Conservation (phyloP, 1,140 invertebrate species). For the Drosophila subobscura region DNA sequence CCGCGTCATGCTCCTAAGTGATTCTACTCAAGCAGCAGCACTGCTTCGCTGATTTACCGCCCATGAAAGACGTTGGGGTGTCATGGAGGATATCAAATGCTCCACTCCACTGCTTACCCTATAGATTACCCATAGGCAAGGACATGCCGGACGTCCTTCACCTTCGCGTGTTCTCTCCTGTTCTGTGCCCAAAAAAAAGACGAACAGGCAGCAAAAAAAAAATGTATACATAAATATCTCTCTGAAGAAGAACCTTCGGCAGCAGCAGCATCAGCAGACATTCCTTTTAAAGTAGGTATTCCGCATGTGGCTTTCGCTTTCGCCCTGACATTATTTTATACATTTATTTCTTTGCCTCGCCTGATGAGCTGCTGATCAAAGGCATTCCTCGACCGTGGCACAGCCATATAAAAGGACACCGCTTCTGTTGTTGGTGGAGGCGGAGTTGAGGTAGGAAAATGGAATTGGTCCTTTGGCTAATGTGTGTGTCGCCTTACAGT, state of each 20-base stretch:
- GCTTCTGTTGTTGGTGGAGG: slow-evolving; percentile 4
- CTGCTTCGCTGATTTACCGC: slow-evolving; percentile 64
- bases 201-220: slow-evolving; percentile 19
- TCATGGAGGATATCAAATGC: slow-evolving; percentile 29
- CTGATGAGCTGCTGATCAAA: slow-evolving; percentile 53
- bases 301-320: slow-evolving; percentile 29
- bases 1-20: slow-evolving; percentile 73
- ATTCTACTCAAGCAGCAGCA: slow-evolving; percentile 43
- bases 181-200: slow-evolving; percentile 2
- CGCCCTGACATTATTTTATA: slow-evolving; percentile 42
- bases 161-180: slow-evolving; percentile 24
- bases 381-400: slow-evolving; percentile 30
- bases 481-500: slow-evolving; percentile 34
- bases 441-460: slow-evolving; percentile 8
- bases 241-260: slow-evolving; percentile 40
- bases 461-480: slow-evolving; percentile 20
- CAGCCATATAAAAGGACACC: slow-evolving; percentile 7
- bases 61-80: slow-evolving; percentile 8
- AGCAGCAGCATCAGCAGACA: slow-evolving; percentile 2
- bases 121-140: slow-evolving; percentile 46
- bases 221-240: slow-evolving; percentile 57
- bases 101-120: slow-evolving; percentile 7
- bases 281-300: slow-evolving; percentile 52
- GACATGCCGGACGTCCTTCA: slow-evolving; percentile 56
- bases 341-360: slow-evolving; percentile 13